Percentiles rank a stretch among this genome's conserved stretches.
Conservation (phyloP, 92 coral and sea anemone genomes). For the Bergia puertoricense region DNA sequence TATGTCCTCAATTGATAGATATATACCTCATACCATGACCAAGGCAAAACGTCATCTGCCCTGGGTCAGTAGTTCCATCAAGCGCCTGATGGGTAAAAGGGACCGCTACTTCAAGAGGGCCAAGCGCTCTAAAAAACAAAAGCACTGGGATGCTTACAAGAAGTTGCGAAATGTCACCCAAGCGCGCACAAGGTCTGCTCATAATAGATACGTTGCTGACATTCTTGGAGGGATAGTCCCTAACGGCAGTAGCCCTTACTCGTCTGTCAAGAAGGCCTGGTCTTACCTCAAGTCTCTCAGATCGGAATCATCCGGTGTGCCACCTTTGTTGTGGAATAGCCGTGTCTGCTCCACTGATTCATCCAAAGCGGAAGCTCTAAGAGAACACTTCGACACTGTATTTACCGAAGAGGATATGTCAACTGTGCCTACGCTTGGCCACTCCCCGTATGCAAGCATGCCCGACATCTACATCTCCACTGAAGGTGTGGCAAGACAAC, state of each 20-base stretch:
- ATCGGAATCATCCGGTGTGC: not conserved
- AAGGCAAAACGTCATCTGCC: not conserved
- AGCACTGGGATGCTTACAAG: conserved; percentile 5
- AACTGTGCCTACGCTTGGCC: conserved; percentile 15
- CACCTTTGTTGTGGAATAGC: not conserved
- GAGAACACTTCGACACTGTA: conserved; percentile 27
- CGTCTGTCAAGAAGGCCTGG: conserved; percentile 4
- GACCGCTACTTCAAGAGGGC: too few relatives aligned
- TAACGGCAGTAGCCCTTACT: not conserved
- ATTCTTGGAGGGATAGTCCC: not conserved
- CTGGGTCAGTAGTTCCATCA: too few relatives aligned
- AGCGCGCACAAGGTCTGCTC: not conserved
- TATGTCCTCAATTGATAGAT: not conserved
- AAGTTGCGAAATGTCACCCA: conserved; percentile 1
- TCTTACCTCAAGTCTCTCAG: conserved; percentile 8
- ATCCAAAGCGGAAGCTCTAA: not conserved
- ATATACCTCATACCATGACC: not conserved
- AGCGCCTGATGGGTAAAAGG: too few relatives aligned
- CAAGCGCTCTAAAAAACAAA: not conserved
- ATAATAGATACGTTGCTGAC: not conserved
- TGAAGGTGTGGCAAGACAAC: conserved; percentile 20
- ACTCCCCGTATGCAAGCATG: conserved; percentile 20
- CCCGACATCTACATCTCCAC: conserved; percentile 19
- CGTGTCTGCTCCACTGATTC: not conserved
- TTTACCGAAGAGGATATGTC: conserved; percentile 34